Percentiles rank a stretch among this genome's conserved stretches.
phyloP scores from a whole-genome alignment of 92 coral and sea anemone genomes.

The Epizoanthus illoricatus region DNA sequence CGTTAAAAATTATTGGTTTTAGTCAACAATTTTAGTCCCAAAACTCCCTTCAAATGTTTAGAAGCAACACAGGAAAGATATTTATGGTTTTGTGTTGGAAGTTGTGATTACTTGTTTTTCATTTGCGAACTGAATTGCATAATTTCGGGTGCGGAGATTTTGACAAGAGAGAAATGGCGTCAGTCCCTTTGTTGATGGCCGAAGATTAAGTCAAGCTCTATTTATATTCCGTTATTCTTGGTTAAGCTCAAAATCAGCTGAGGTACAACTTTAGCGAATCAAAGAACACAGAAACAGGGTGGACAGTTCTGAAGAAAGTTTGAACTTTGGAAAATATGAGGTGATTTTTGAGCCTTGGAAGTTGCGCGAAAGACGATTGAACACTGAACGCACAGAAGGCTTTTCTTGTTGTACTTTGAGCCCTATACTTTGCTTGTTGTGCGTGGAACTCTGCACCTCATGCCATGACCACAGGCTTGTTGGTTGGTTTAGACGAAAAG shows the following conservation, averaged over 20 bases:
- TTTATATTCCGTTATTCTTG: neutral
- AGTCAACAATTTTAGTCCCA: neutral
- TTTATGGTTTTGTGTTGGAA: too few species aligned
- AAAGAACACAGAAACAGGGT: neutral
- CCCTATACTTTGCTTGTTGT: constrained; percentile 23
- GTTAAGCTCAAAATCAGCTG: constrained; percentile 17
- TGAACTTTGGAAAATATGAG: constrained; percentile 7
- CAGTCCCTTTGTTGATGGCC: constrained; percentile 22
- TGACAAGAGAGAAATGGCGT: constrained; percentile 36
- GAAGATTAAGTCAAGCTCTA: constrained; percentile 28
- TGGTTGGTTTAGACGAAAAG: constrained; percentile 39
- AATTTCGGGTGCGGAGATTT: constrained; percentile 20
- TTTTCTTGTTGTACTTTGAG: constrained; percentile 2
- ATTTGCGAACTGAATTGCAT: constrained; percentile 4
- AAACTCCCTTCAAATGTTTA: neutral
- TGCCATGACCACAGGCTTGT: constrained; percentile 50
- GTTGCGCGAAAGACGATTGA: neutral
- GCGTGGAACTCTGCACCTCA: constrained; percentile 11
- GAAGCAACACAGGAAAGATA: too few species aligned
- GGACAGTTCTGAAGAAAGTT: neutral
- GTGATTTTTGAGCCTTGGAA: neutral
- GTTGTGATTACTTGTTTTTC: too few species aligned
- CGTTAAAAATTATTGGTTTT: neutral
- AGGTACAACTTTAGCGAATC: constrained; percentile 7
- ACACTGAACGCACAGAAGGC: neutral